These are phyloP conservation scores for Limnephilus marmoratus DNA, from an alignment of 2,888 invertebrate species.

Conservation along the genomic window DNA sequence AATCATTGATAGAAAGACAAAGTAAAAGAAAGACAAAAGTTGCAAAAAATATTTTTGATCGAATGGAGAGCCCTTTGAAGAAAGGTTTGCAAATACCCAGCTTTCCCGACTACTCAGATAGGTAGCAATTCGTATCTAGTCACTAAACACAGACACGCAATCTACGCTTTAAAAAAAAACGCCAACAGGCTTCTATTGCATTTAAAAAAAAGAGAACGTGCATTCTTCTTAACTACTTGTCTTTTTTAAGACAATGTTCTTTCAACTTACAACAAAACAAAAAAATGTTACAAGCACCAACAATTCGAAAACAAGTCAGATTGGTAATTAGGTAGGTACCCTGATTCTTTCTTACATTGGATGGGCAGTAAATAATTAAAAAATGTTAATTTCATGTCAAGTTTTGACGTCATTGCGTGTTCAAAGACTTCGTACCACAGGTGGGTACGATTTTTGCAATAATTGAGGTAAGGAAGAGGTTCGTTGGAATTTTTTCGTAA, in stretches of 20 bases:
- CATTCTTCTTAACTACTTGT: neutral
- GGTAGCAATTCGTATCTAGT: neutral
- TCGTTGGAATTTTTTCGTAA: neutral
- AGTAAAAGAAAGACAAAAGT: too few relatives aligned
- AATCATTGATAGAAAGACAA: too few relatives aligned
- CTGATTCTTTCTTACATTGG: neutral
- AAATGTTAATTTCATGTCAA: conserved; percentile 27
- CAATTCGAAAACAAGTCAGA: neutral
- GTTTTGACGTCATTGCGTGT: conserved; percentile 13
- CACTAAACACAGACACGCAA: neutral
- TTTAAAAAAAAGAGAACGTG: neutral
- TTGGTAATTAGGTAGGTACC: neutral
- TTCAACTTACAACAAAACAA: neutral
- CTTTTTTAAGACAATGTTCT: neutral
- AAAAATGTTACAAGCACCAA: neutral
- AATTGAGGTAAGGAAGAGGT: neutral
- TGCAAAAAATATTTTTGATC: too few relatives aligned
- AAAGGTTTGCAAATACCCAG: neutral
- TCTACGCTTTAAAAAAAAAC: neutral
- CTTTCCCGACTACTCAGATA: neutral
- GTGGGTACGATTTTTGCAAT: neutral
- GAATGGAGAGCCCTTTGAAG: neutral
- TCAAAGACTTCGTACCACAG: neutral
- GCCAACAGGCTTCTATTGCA: neutral
- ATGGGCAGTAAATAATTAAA: conserved; percentile 28